These are phyloP conservation scores for Sinella curviseta DNA, from an alignment of 1,140 invertebrate species.

Conservation along the genomic window DNA sequence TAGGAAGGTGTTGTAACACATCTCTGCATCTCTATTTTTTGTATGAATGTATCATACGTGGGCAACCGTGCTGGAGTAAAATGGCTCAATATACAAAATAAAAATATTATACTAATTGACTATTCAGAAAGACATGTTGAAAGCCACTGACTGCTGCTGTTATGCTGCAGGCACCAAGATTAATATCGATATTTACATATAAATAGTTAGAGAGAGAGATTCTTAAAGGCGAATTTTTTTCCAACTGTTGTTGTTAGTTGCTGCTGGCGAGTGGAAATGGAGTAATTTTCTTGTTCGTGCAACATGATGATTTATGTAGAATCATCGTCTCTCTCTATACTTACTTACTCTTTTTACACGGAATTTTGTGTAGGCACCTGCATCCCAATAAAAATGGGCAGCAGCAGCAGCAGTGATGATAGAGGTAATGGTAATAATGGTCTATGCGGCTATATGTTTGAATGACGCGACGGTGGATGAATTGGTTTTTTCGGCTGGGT, in stretches of 20 bases:
- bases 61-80: too few relatives aligned
- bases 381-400: background rate
- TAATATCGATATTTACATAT: constrained; percentile 27
- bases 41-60: background rate
- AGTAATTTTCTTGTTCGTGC: constrained; percentile 6
- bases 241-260: background rate
- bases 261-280: background rate
- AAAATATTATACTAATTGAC: background rate
- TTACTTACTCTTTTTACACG: too few relatives aligned
- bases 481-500: too few relatives aligned
- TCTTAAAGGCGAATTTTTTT: background rate
- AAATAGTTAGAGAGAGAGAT: background rate
- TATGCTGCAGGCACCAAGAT: background rate
- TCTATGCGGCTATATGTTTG: too few relatives aligned
- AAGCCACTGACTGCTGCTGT: too few relatives aligned
- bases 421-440: background rate
- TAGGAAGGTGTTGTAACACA: background rate
- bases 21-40: background rate
- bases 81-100: too few relatives aligned
- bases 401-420: too few relatives aligned
- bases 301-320: constrained; percentile 13
- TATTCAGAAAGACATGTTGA: background rate
- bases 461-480: too few relatives aligned
- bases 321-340: background rate
- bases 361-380: too few relatives aligned